Base-by-base conservation (phyloP, 2,888 invertebrate genomes). In the Cantharis rustica region DNA sequence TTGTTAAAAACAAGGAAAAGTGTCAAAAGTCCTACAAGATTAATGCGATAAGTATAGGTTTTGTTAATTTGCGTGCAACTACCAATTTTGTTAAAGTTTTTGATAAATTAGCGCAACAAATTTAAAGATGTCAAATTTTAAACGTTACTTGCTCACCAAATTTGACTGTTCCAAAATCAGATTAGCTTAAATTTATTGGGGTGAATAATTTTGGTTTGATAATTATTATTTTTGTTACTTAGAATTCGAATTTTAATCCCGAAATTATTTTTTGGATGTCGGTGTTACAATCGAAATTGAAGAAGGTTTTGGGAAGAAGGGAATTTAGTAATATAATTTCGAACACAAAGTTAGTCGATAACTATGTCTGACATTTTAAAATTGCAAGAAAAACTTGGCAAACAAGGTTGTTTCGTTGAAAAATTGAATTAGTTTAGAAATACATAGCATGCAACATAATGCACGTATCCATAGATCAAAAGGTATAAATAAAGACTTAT, bases 401-500 rank as follows among this genome's bases (percentile, higher is more conserved):
- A 47, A 47, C 47, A n/a, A 47, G 7, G 47, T 47, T 47, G n/a
- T 47, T 47, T 47, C 47, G n/a, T 47, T 47, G 47, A 47, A 47
- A 47, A n/a, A 47, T 47, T 47, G 47, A n/a, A 47, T 47, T 47
- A 47, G 47, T 47, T n/a, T 47, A 47, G 47, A 47, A 47, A 47
- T 23, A 23, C 23, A 23, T 47, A 47, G 47, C n/a, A 47, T 47
- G 47, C 47, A 47, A n/a, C 72, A 61, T 64, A 64, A 63, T 63
- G 68, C 17, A 23, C 62, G 73, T 73, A 77, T 77, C 47, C 47
- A 72, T 75, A 75, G 75, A 71, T 73, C 63, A 64, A 70, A 71
- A 73, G 71, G 70, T 72, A 73, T 80, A 78, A 80, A 80, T 80
- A 71, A 78, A 66, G 73, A 73, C 72, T 79, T 77, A 77, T 72